Conservation (phyloP, 1,140 invertebrate genomes). For the Drosophila elegans region DNA sequence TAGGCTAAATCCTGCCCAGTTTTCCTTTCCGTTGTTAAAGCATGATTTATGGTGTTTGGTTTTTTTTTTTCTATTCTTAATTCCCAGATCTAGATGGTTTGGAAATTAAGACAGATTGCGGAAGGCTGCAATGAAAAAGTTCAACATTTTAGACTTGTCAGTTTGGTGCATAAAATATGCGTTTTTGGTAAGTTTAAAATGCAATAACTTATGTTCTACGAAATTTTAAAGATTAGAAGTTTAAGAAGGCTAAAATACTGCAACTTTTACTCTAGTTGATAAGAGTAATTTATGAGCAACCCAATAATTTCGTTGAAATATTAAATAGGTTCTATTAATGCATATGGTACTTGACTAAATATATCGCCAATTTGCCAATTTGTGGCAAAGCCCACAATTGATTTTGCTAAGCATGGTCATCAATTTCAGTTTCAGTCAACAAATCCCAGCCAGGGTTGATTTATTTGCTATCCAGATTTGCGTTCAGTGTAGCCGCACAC, state of each 20-base stretch:
- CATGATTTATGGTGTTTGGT: constrained; percentile 1
- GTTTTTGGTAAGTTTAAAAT: no score
- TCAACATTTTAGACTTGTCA: no score
- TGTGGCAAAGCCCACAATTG: constrained; percentile 6
- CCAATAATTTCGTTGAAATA: no score
- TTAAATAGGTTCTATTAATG: no score
- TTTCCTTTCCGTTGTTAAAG: not conserved
- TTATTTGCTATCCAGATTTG: not conserved
- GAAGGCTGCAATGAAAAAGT: not conserved
- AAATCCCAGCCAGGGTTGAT: not conserved
- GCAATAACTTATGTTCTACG: no score
- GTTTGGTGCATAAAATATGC: no score
- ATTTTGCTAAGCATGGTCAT: constrained; percentile 7
- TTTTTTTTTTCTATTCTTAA: not conserved
- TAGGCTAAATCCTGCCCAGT: constrained; percentile 6
- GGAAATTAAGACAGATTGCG: not conserved
- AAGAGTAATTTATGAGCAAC: no score
- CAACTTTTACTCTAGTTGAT: no score
- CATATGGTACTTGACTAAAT: not conserved
- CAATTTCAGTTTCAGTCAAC: constrained; percentile 6
- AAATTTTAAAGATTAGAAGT: no score
- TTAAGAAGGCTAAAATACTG: no score
- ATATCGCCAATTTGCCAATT: not conserved
- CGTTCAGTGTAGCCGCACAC: constrained; percentile 16
- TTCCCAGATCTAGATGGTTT: not conserved